Evolutionary conservation across 1,140 invertebrate genomes (phyloP), one percentile per base, ranked within the genome.

Genomic region (Apocrypta bakeri): DNA sequence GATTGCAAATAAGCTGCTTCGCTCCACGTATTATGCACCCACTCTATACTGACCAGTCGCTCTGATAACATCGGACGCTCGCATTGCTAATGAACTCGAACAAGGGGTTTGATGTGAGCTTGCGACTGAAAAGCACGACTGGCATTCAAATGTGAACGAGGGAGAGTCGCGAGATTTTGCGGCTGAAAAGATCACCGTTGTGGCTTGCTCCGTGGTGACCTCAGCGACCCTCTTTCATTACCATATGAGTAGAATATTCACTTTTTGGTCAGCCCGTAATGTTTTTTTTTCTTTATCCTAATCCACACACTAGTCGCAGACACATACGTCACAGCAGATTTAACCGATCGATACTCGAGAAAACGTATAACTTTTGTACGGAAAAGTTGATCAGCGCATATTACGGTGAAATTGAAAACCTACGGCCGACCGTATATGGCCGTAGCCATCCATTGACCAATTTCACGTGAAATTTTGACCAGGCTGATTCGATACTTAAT

Each of bases 71-170:
- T 31, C 27, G 66, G 3, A 37, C 40, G 24, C 63, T 78, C 63
- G 14, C 40, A 56, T 63, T 14, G 69, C 27, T 80, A 72, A 80
- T 63, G 48, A 72, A 63, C 29, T 80, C 29, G 48, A 80, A 72
- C 56, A 64, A 63, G 56, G 27, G 63, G 21, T 11, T 56, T 64
- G 27, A 71, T 71, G 63, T 1, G 14, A 31, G 27, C 61, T 25
- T 66, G 61, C 3, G 63, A 12, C 12, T 66, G 24, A 33, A 79
- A 72, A 79, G 66, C 66, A 17, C 37, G 48, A 48, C 37, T 4
- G n/a, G 24, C 9, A 17, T 9, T 66, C 7, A 66, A 66, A 66
- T 8, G 63, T 8, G 8, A 66, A 1, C 8, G 75, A 77, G 21
- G 17, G 56, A 12, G 1, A 27, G 7, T 27, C 0, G 40, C 31